Evolutionary conservation across 1,140 invertebrate genomes (phyloP), one percentile per base, ranked within the genome.

Genomic region (Frieseomelitta varia): DNA sequence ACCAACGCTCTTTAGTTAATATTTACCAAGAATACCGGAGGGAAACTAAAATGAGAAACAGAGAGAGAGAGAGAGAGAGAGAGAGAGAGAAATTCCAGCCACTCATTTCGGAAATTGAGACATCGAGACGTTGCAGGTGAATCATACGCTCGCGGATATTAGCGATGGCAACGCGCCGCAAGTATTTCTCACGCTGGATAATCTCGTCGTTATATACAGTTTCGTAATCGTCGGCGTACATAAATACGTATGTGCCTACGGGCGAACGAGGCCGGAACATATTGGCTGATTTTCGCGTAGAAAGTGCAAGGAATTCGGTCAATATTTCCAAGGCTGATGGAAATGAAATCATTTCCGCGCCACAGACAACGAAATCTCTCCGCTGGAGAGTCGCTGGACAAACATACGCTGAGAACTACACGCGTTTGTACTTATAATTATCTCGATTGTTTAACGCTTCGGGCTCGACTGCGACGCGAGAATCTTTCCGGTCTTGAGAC

Each of bases 301-400:
- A 88, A 87, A 80, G 77, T 58, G 76, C 55, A 84, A 84, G 78
- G 65, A 77, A 67, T 72, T 68, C 77, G 34, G 58, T 79, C 61
- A 61, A 87, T 81, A 81, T 53, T 34, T 65, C 73, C 87, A 87
- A 87, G 78, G 68, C 77, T 87, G 67, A 53, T 65, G 51, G 34
- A 81, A 27, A 79, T 55, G 67, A 47, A 73, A 76, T 34, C 10
- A 39, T 47, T 61, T 76, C 53, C 47, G 34, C 47, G 11, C 1
- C 71, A n/a, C 24, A 55, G 21, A 21, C 8, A 21, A 75, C 77
- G 19, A 61, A 47, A 72, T 21, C 69, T 15, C 11, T n/a, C 8
- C 30, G 8, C 39, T 47, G 39, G 39, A 34, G 21, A 27, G n/a
- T 4, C 24, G 0, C 30, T 39, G 15, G 53, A 77, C 68, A 77